Percentiles rank a stretch among this genome's conserved stretches.
phyloP scores from a whole-genome alignment of 1,140 invertebrate genomes.

The Sesamia nonagrioides region DNA sequence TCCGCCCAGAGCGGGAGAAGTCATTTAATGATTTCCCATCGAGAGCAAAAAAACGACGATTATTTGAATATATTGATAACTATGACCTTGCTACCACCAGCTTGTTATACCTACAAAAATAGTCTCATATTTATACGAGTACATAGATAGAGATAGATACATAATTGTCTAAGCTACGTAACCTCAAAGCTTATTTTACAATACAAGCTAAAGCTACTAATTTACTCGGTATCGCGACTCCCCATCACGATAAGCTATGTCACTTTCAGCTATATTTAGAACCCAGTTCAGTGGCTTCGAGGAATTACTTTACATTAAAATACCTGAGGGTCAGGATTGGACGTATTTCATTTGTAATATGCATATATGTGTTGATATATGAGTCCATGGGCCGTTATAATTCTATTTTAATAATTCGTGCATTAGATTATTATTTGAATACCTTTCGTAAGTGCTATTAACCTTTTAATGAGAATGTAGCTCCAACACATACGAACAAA shows the following conservation, averaged over 20 bases:
- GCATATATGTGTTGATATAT: not conserved
- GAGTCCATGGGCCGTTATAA: not conserved
- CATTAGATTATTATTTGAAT: not conserved
- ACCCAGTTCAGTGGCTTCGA: slow-evolving; percentile 24
- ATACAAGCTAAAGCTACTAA: not conserved
- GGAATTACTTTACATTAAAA: slow-evolving; percentile 1
- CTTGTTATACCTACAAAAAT: too few species aligned
- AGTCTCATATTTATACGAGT: too few species aligned
- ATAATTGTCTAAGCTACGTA: too few species aligned
- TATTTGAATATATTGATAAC: too few species aligned
- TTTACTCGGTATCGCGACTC: not conserved
- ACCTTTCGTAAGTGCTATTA: not conserved
- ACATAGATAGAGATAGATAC: too few species aligned
- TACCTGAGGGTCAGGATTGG: not conserved
- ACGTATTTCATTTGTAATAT: slow-evolving; percentile 4
- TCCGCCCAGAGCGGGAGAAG: too few species aligned
- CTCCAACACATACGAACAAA: too few species aligned
- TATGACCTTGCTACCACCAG: too few species aligned
- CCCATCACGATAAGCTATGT: not conserved
- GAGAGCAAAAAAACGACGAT: too few species aligned
- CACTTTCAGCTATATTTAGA: slow-evolving; percentile 4
- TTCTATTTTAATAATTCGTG: not conserved
- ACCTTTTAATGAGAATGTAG: too few species aligned
- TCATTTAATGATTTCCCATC: too few species aligned
- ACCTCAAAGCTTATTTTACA: not conserved